Base-by-base conservation (phyloP, 2,797 vertebrate species). In the Allobates femoralis region DNA sequence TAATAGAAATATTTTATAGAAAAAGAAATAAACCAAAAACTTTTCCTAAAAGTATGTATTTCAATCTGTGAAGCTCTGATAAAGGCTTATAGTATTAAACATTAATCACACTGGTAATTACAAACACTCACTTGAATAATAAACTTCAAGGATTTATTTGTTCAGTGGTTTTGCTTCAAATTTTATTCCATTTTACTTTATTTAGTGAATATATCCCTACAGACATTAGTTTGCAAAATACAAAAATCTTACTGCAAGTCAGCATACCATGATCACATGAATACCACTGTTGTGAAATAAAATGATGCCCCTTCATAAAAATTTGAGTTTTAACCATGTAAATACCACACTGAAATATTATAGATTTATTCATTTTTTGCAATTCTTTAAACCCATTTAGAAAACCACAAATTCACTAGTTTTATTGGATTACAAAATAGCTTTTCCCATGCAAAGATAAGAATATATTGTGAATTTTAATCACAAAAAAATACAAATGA, bases 31-130 rank as follows among this genome's bases (percentile, higher is more conserved):
- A 75, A 12, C 56, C 19, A 56, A 77, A 32, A 21, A 32, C 56
- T 77, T 77, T 77, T 21, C 51, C 28, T 76, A 28, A 55, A 55
- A 76, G 8, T 77, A 56, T 56, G 28, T 15, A 77, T 77, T 77
- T 77, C 75, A 56, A 77, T 77, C 75, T 77, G 53, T 77, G 28
- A 34, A 34, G 51, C 51, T 77, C 8, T 32, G 75, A 77, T 77
- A 77, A 74, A 77, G 51, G 75, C 51, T 77, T 77, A 34, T 77
- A 5, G 51, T 56, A 77, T 77, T 76, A 76, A 76, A 55, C 50
- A 76, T 55, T 77, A 77, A 77, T 77, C 75, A 56, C 53, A 12
- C 51, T 77, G 28, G 32, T 77, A 77, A 77, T 77, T 77, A 77
- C 75, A 77, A 56, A 77, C 18, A 32, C 53, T 77, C 51, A 34